Evolutionary conservation across 2,888 invertebrate species (phyloP).

Genomic region (Himalopsyche tibetana): DNA sequence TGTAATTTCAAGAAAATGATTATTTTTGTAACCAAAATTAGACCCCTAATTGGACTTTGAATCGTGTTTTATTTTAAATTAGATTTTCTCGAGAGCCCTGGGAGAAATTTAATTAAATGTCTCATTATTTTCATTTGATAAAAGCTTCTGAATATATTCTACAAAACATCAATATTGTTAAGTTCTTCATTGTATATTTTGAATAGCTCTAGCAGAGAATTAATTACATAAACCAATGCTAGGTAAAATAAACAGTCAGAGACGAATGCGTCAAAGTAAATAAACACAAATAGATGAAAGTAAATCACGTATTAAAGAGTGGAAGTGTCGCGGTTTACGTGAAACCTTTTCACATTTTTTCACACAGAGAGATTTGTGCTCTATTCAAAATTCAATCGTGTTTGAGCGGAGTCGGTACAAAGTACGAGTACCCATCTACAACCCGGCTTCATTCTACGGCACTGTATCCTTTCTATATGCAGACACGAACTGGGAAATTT

Average conservation of each 20-base stretch:
- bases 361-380: conserved; percentile 53
- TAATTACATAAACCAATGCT: conserved; percentile 24
- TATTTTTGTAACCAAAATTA: too few relatives aligned
- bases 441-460: conserved; percentile 42
- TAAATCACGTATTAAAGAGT: conserved; percentile 37
- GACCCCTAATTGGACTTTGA: too few relatives aligned
- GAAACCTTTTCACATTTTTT: conserved; percentile 54
- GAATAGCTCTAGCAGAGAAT: neutral
- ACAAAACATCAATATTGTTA: too few relatives aligned
- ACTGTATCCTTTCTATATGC: conserved; percentile 28
- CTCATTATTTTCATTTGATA: too few relatives aligned
- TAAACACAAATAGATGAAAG: conserved; percentile 32
- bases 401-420: conserved; percentile 57
- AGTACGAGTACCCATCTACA: conserved; percentile 43
- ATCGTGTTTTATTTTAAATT: too few relatives aligned
- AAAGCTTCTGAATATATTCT: too few relatives aligned
- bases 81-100: too few relatives aligned
- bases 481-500: conserved; percentile 13
- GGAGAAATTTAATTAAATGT: too few relatives aligned
- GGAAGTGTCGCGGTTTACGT: conserved; percentile 39
- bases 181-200: neutral
- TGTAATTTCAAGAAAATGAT: too few relatives aligned
- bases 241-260: conserved; percentile 3
- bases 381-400: conserved; percentile 62
- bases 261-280: conserved; percentile 13